Evolutionary conservation across 2,888 invertebrate genomes (phyloP).

Genomic region (Argynnis bischoffii): DNA sequence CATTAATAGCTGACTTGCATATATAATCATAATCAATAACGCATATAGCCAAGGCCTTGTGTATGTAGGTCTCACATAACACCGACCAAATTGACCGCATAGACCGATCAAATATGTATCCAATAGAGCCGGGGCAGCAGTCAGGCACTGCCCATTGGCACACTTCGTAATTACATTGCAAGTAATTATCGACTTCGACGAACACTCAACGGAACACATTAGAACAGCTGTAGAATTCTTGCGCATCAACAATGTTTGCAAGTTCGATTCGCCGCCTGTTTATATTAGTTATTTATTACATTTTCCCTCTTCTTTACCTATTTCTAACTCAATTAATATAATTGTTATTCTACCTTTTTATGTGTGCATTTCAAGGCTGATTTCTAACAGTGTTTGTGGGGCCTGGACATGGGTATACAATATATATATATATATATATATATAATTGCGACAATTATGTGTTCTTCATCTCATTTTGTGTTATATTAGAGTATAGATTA

Average conservation of each 20-base stretch:
- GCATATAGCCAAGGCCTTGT: constrained; percentile 37
- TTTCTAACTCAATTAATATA: too few species aligned
- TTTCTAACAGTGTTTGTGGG: too few species aligned
- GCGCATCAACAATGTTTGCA: constrained; percentile 37
- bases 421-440: too few species aligned
- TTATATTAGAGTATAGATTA: too few species aligned
- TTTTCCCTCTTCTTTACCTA: too few species aligned
- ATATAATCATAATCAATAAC: constrained; percentile 40
- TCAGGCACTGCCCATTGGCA: constrained; percentile 48
- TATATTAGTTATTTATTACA: constrained; percentile 19
- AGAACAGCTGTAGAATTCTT: constrained; percentile 46
- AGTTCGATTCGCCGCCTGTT: constrained; percentile 27
- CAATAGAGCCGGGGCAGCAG: constrained; percentile 36
- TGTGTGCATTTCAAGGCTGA: too few species aligned
- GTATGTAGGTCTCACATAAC: constrained; percentile 45
- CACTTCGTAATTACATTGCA: constrained; percentile 49
- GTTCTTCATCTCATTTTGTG: too few species aligned
- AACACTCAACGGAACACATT: constrained; percentile 41
- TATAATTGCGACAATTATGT: too few species aligned
- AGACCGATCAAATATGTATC: constrained; percentile 45
- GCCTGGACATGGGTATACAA: too few species aligned
- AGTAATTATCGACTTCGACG: constrained; percentile 46
- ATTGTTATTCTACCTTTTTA: too few species aligned
- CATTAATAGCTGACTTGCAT: constrained; percentile 31
- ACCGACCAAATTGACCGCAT: constrained; percentile 46